These are phyloP conservation scores for Nasonia vitripennis DNA, from an alignment of 1,140 invertebrate species.

Conservation along the genomic window DNA sequence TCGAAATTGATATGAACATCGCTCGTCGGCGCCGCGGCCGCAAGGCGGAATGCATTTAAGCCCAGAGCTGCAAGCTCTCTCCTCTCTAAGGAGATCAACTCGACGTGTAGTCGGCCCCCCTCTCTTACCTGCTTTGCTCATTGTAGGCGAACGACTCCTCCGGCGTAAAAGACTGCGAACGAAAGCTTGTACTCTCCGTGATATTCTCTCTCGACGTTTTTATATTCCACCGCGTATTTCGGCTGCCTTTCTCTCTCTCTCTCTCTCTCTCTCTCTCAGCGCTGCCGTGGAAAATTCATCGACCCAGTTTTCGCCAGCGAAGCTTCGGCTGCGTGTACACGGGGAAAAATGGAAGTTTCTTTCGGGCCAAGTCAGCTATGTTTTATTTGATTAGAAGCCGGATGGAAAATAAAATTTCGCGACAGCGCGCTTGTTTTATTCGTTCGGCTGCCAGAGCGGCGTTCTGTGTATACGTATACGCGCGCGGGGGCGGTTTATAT, in stretches of 20 bases:
- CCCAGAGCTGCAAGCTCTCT: not conserved
- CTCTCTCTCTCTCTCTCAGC: no score
- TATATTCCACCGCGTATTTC: not conserved
- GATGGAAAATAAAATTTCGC: slow-evolving; percentile 39
- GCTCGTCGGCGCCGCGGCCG: not conserved
- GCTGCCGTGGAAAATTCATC: slow-evolving; percentile 36
- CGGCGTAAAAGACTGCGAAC: slow-evolving; percentile 21
- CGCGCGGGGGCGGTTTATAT: slow-evolving; percentile 3
- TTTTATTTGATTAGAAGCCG: slow-evolving; percentile 48
- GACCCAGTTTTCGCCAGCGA: slow-evolving; percentile 17
- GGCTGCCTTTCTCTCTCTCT: not conserved
- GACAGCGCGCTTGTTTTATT: not conserved
- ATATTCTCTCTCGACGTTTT: slow-evolving; percentile 7
- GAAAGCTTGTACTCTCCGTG: slow-evolving; percentile 19
- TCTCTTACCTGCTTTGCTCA: not conserved
- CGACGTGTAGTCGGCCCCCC: slow-evolving; percentile 1
- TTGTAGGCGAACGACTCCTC: not conserved
- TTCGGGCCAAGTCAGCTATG: slow-evolving; percentile 35
- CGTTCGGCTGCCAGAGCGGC: not conserved
- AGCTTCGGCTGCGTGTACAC: not conserved
- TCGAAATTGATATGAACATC: slow-evolving; percentile 25
- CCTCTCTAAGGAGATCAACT: slow-evolving; percentile 25
- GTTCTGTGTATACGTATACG: not conserved
- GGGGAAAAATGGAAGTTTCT: slow-evolving; percentile 30
- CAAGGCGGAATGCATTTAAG: slow-evolving; percentile 32